Conservation (phyloP, 2,113 vertebrate genomes). For the Crocuta crocuta region DNA sequence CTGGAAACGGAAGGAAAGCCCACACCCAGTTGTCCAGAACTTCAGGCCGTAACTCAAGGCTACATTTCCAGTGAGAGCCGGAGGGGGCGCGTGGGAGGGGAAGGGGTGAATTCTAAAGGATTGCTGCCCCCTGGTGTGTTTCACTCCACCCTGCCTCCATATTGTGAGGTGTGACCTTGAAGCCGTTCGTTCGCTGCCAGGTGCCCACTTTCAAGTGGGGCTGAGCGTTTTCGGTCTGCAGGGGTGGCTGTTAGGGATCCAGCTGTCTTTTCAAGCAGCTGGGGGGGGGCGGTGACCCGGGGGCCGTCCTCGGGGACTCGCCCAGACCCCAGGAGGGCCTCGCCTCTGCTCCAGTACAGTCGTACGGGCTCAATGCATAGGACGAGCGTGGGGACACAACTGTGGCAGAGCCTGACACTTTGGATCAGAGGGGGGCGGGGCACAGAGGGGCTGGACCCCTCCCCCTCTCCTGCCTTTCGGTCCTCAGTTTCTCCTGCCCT, state of each 20-base stretch:
- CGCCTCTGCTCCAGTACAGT: not conserved
- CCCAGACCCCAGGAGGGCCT: not conserved
- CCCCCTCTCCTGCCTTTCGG: not conserved
- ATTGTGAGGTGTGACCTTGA: rapidly evolving
- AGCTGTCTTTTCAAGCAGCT: not conserved
- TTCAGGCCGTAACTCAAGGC: not conserved
- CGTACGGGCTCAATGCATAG: not conserved
- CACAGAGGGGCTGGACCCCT: rapidly evolving
- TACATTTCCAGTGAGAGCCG: not conserved
- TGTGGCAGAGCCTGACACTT: not conserved
- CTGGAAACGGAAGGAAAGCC: not conserved
- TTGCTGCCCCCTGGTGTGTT: rapidly evolving
- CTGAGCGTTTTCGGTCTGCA: not conserved
- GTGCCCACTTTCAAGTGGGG: not conserved
- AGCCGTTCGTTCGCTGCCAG: rapidly evolving
- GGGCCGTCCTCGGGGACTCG: not conserved
- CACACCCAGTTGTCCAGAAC: not conserved
- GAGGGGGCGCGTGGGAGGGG: not conserved
- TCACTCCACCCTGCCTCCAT: not conserved
- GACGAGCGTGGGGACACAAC: not conserved
- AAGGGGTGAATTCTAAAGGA: not conserved
- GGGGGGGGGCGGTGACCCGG: not conserved
- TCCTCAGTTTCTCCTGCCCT: not conserved
- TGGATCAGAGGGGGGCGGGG: not conserved
- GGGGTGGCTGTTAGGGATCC: not conserved